Conservation (phyloP, 2,888 invertebrate species). For the Platynereis dumerilii region DNA sequence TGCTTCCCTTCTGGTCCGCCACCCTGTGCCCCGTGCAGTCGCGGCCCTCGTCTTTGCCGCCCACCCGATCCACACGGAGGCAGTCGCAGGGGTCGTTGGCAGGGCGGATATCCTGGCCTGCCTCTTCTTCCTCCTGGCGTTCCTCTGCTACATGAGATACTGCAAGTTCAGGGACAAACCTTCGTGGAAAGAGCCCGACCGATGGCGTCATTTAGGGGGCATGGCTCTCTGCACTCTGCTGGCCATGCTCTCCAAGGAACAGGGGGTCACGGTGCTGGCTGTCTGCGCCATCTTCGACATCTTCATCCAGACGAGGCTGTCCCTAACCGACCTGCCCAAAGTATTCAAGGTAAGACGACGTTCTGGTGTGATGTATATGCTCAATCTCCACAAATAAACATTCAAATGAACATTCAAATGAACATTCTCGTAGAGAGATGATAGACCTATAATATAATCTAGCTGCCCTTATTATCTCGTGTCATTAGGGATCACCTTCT, state of each 20-base stretch:
- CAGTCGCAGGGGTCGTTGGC: constrained; percentile 88
- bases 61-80: constrained; percentile 96
- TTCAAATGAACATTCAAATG: no score
- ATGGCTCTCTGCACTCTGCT: constrained; percentile 25
- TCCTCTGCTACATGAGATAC: constrained; percentile 77
- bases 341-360: constrained; percentile 27
- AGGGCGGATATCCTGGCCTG: constrained; percentile 92
- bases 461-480: no score
- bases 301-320: constrained; percentile 43
- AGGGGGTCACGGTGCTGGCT: constrained; percentile 88
- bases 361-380: neutral
- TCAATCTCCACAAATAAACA: no score
- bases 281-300: constrained; percentile 90
- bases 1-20: constrained; percentile 66
- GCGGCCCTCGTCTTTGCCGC: constrained; percentile 88
- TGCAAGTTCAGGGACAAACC: constrained; percentile 37
- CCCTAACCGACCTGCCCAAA: constrained; percentile 10
- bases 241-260: constrained; percentile 88
- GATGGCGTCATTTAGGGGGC: constrained; percentile 58
- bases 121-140: constrained; percentile 85
- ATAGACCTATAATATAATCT: no score
- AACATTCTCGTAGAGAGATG: no score
- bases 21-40: constrained; percentile 69
- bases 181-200: neutral
- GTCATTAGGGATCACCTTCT: no score